phyloP scores from a whole-genome alignment of 2,888 invertebrate genomes.

The Gryllus longicercus region DNA sequence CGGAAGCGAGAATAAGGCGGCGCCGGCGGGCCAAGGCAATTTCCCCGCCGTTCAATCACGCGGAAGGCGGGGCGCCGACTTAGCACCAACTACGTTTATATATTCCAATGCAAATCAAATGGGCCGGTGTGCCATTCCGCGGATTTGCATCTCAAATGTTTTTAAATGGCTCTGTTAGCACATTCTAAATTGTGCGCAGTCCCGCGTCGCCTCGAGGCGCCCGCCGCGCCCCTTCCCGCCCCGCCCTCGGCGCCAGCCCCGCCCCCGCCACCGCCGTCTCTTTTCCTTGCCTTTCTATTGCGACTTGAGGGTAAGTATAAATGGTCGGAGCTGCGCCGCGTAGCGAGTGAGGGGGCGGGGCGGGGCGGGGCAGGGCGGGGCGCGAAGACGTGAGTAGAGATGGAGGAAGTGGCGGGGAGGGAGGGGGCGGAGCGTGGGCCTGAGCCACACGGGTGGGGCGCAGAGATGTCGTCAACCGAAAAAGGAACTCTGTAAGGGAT shows the following conservation, averaged over 20 bases:
- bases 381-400: too few relatives aligned
- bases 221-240: not conserved
- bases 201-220: not conserved
- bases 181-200: slow-evolving; percentile 32
- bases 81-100: slow-evolving; percentile 21
- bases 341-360: too few relatives aligned
- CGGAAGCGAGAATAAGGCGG: too few relatives aligned
- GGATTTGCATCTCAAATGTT: slow-evolving; percentile 37
- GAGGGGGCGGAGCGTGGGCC: too few relatives aligned
- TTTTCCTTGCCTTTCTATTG: not conserved
- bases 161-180: slow-evolving; percentile 36
- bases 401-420: too few relatives aligned
- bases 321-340: too few relatives aligned
- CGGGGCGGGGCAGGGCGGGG: too few relatives aligned
- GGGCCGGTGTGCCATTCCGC: slow-evolving; percentile 25
- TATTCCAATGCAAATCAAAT: slow-evolving; percentile 38
- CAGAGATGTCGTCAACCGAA: too few relatives aligned
- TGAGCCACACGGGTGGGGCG: too few relatives aligned
- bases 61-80: slow-evolving; percentile 18
- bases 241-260: too few relatives aligned
- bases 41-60: slow-evolving; percentile 30
- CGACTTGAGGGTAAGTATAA: too few relatives aligned
- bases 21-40: slow-evolving; percentile 22
- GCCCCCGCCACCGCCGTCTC: not conserved
- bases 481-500: too few relatives aligned